Evolutionary conservation across 2,113 vertebrate genomes (phyloP).

Genomic region (Scomber colias): DNA sequence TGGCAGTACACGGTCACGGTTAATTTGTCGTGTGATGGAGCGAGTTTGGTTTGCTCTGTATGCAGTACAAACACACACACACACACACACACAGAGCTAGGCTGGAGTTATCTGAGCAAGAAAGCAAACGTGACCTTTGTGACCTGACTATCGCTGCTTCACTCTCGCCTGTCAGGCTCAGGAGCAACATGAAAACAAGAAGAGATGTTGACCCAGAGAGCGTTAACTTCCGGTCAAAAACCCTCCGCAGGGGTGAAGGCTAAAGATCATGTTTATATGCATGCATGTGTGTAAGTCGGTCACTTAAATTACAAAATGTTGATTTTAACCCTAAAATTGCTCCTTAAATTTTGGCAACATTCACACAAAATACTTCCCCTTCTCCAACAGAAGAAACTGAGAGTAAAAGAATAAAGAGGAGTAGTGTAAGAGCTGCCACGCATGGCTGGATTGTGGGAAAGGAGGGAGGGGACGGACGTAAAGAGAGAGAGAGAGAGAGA

Average conservation of each 20-base stretch:
- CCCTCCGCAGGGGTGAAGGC: constrained; percentile 39
- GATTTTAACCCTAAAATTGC: background rate
- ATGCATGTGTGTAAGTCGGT: constrained; percentile 1
- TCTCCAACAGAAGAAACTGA: background rate
- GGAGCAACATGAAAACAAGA: constrained; percentile 42
- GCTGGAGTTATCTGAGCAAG: background rate
- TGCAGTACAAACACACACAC: background rate
- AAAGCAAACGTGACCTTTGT: constrained; percentile 33
- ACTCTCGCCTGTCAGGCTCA: constrained; percentile 3
- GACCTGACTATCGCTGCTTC: constrained; percentile 21
- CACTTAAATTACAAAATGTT: background rate
- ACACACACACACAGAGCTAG: background rate
- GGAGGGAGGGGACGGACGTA: constrained; percentile 42
- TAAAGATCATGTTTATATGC: constrained; percentile 20
- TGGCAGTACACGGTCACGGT: background rate
- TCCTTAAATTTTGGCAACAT: background rate
- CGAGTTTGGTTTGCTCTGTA: constrained; percentile 8
- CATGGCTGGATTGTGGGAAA: constrained; percentile 68
- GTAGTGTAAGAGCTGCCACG: background rate
- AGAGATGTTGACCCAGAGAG: constrained; percentile 41
- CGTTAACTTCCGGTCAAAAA: constrained; percentile 25
- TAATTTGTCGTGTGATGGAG: background rate
- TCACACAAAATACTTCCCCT: background rate
- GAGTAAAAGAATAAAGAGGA: background rate
- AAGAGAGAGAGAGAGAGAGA: constrained; percentile 2